These are phyloP conservation scores for Naso thynnoides DNA, from an alignment of 2,797 vertebrate species.

Conservation along the genomic window DNA sequence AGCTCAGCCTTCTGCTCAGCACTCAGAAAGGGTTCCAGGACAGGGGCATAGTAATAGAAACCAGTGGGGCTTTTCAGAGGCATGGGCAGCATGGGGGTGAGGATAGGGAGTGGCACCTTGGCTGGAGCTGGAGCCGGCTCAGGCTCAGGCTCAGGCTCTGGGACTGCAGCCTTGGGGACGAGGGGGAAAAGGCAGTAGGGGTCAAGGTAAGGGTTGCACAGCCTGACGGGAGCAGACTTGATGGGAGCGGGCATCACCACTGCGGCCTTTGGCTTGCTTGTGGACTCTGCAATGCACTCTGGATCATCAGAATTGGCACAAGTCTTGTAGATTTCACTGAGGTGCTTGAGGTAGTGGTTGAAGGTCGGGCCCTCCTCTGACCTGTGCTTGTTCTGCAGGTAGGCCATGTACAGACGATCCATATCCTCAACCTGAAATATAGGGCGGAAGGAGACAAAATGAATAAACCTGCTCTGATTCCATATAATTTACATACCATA, in stretches of 20 bases:
- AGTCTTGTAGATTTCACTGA: constrained; percentile 84
- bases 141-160: constrained; percentile 48
- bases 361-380: constrained; percentile 80
- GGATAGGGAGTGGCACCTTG: constrained; percentile 75
- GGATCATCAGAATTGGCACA: constrained; percentile 86
- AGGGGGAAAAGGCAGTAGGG: constrained; percentile 83
- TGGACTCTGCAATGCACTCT: constrained; percentile 85
- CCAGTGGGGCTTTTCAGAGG: constrained; percentile 73
- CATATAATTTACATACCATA: background rate
- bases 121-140: constrained; percentile 64
- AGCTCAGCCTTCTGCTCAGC: constrained; percentile 80
- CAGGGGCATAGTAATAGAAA: constrained; percentile 80
- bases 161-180: constrained; percentile 40
- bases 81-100: constrained; percentile 74
- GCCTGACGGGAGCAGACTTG: constrained; percentile 70
- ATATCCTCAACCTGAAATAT: constrained; percentile 82
- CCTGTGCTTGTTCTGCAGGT: constrained; percentile 86
- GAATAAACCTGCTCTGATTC: background rate
- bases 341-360: constrained; percentile 85
- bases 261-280: constrained; percentile 84
- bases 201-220: constrained; percentile 86
- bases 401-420: constrained; percentile 84
- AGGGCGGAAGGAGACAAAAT: background rate
- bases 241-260: constrained; percentile 80
- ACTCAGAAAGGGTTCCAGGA: constrained; percentile 82